Percentiles rank a stretch among this genome's conserved stretches.
Conservation (phyloP, 2,113 vertebrate genomes). For the Columbina picui region DNA sequence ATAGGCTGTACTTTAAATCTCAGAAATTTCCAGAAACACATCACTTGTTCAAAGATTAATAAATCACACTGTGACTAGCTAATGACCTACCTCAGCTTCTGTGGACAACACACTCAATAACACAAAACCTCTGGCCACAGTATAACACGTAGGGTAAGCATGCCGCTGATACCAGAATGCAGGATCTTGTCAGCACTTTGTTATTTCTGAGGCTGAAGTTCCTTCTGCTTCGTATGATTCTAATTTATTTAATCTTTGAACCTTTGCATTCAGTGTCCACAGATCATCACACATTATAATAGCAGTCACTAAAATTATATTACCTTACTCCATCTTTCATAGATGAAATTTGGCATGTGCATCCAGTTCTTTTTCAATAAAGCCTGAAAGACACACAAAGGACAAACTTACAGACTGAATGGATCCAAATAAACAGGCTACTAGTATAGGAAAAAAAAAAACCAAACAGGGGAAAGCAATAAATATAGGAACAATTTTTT, state of each 20-base stretch:
- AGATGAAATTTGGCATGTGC: not conserved
- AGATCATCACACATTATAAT: not conserved
- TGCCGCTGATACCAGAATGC: accelerated
- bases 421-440: not conserved
- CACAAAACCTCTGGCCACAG: not conserved
- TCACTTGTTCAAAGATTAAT: not conserved
- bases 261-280: not conserved
- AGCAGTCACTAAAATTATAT: not conserved
- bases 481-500: not conserved
- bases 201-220: not conserved
- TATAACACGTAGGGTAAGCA: not conserved
- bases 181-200: not conserved
- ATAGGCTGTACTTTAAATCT: not conserved
- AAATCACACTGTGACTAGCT: not conserved
- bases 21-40: not conserved
- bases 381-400: slow-evolving; percentile 54
- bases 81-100: not conserved
- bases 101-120: not conserved
- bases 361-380: not conserved
- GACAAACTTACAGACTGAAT: not conserved
- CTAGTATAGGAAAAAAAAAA: not conserved
- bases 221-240: not conserved
- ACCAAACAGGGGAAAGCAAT: not conserved
- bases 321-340: slow-evolving; percentile 20
- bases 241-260: not conserved